These are phyloP conservation scores for Aculops lycopersici DNA, from an alignment of 1,140 invertebrate genomes.

Conservation along the genomic window DNA sequence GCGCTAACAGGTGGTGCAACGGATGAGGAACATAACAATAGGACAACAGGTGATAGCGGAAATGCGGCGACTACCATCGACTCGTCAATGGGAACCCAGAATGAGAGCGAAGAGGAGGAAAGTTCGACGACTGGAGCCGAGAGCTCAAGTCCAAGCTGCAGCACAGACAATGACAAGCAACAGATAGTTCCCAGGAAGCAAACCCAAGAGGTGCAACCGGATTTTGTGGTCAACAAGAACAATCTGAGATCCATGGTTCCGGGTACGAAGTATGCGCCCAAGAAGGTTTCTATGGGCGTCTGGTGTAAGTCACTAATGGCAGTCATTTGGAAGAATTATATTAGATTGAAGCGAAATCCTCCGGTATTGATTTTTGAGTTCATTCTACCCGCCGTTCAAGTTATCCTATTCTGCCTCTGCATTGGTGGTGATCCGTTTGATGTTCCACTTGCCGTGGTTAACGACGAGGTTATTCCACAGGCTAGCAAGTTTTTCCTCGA, in stretches of 20 bases:
- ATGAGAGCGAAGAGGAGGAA: not conserved
- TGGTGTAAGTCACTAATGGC: constrained; percentile 3
- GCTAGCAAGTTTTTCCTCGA: constrained; percentile 7
- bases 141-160: not conserved
- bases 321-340: constrained; percentile 7
- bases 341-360: constrained; percentile 7
- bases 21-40: not conserved
- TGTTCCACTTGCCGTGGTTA: constrained; percentile 49
- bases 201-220: not conserved
- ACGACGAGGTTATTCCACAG: constrained; percentile 26
- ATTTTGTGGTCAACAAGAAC: not conserved
- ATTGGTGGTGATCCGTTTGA: constrained; percentile 59
- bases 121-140: not conserved
- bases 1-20: not conserved
- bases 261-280: not conserved
- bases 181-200: too few relatives aligned
- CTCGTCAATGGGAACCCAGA: not conserved
- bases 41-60: not conserved
- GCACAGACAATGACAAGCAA: not conserved
- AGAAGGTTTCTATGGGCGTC: not conserved
- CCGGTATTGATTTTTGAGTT: constrained; percentile 59
- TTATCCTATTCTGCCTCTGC: constrained; percentile 65
- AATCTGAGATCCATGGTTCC: not conserved
- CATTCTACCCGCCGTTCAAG: constrained; percentile 57
- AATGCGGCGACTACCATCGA: too few relatives aligned